Conservation (phyloP, 2,888 invertebrate species). For the Dryomyza anilis region DNA sequence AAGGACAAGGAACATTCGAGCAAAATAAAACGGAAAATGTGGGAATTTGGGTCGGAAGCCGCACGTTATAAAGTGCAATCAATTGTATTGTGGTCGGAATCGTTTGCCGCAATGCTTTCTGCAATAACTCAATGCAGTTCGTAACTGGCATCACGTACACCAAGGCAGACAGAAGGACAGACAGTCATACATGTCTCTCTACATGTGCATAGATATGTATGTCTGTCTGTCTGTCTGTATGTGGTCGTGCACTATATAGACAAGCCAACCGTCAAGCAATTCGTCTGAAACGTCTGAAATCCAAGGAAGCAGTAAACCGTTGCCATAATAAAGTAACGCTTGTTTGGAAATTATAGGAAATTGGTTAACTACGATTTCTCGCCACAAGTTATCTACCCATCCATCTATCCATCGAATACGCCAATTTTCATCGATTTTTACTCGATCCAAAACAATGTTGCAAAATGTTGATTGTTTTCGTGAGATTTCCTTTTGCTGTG, state of each 20-base stretch:
- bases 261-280: slow-evolving; percentile 1
- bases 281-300: background rate
- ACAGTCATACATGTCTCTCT: no score
- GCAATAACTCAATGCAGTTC: slow-evolving; percentile 34
- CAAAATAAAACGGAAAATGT: slow-evolving; percentile 5
- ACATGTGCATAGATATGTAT: slow-evolving; percentile 39
- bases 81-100: slow-evolving; percentile 45
- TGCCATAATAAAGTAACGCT: slow-evolving; percentile 6
- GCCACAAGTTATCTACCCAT: slow-evolving; percentile 46
- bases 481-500: background rate
- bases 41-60: slow-evolving; percentile 51
- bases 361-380: slow-evolving; percentile 51
- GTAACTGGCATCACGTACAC: slow-evolving; percentile 47
- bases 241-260: background rate
- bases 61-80: slow-evolving; percentile 55
- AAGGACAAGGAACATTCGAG: background rate
- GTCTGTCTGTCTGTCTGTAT: no score
- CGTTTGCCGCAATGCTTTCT: slow-evolving; percentile 17
- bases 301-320: background rate
- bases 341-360: slow-evolving; percentile 48
- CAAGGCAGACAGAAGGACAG: no score
- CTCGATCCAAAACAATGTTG: slow-evolving; percentile 12
- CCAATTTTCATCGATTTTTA: slow-evolving; percentile 52
- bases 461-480: background rate
- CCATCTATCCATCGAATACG: no score